Evolutionary conservation across 2,113 vertebrate species (phyloP).

Genomic region (Sorex araneus): DNA sequence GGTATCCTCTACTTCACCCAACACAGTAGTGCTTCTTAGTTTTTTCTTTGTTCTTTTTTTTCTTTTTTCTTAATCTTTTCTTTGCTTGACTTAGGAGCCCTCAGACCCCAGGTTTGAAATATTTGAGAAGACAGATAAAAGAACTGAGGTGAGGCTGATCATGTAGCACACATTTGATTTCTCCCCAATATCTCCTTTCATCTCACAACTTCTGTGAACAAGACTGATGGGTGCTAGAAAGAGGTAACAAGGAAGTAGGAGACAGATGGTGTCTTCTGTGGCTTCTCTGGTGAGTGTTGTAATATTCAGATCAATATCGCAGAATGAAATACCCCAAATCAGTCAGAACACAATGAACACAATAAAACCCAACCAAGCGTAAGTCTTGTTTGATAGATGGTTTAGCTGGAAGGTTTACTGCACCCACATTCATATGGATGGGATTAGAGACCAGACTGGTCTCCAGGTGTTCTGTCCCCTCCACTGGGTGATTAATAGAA

Average conservation of each 20-base stretch:
- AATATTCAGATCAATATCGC: background rate
- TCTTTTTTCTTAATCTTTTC: background rate
- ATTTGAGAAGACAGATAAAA: background rate
- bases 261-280: background rate
- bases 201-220: background rate
- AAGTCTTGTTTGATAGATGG: background rate
- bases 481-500: background rate
- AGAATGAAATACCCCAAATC: constrained; percentile 23
- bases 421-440: background rate
- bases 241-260: background rate
- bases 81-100: background rate
- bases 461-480: fast-evolving
- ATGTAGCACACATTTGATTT: background rate
- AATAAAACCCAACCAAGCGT: background rate
- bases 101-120: background rate
- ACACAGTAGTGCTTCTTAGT: background rate
- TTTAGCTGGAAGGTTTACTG: background rate
- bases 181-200: background rate
- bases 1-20: background rate
- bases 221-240: background rate
- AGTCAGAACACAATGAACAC: background rate
- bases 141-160: background rate
- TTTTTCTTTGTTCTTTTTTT: background rate
- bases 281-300: background rate
- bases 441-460: background rate